A percentile compares a stretch with the other conserved stretches of the same genome.
phyloP scores from a whole-genome alignment of 2,113 vertebrate species.

The Seriola aureovittata region DNA sequence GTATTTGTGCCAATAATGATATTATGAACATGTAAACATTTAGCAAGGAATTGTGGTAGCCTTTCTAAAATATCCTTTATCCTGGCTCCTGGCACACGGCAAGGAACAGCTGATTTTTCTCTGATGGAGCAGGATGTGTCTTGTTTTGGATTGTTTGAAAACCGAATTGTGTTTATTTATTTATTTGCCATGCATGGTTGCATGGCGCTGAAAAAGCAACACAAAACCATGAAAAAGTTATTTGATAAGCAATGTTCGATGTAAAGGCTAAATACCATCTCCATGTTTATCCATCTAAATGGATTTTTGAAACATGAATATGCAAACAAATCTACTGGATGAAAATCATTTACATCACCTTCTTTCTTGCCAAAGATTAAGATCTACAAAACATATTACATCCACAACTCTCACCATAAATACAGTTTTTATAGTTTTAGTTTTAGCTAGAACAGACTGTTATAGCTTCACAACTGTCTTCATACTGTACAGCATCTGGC shows the following conservation, averaged over 20 bases:
- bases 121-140: background rate
- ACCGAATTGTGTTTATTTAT: too few species aligned
- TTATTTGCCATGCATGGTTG: too few species aligned
- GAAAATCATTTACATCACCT: background rate
- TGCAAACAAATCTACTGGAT: background rate
- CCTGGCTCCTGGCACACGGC: too few species aligned
- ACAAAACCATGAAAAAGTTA: background rate
- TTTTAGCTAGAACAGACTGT: background rate
- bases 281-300: background rate
- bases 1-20: background rate
- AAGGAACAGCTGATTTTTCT: too few species aligned
- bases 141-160: background rate
- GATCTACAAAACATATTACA: background rate
- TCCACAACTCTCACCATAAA: background rate
- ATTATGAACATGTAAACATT: background rate
- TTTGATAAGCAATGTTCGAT: background rate
- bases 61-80: too few species aligned
- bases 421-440: background rate
- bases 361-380: background rate
- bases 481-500: background rate
- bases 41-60: too few species aligned
- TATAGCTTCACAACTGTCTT: constrained; percentile 12
- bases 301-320: constrained; percentile 22
- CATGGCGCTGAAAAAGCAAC: background rate
- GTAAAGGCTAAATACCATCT: background rate